Base-by-base conservation (phyloP, 2,113 vertebrate species). In the Poeciliopsis prolifica region DNA sequence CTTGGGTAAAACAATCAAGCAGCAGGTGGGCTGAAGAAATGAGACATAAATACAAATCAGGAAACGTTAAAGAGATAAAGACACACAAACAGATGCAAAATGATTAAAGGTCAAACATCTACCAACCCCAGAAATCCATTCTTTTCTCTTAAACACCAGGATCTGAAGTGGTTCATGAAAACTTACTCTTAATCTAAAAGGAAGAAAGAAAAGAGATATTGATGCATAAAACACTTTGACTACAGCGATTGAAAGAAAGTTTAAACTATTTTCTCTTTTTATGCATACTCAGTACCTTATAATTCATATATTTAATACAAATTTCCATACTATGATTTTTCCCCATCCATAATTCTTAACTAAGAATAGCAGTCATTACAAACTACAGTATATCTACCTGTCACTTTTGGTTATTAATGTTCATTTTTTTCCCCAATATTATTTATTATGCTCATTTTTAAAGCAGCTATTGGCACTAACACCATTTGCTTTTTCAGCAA, bases 1-100 rank as follows among this genome's bases (percentile, higher is more conserved):
- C 30, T 29, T n/a, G n/a, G 77, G 64, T 19, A 28, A 10, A 42
- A 78, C 14, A 73, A 75, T 77, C 65, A 78, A 78, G 84, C 15
- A 81, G 76, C 40, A 78, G 68, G 72, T 69, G 73, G 65, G 65
- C 30, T 28, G 60, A 61, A 70, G 48, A 74, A 11, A 64, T 67
- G 66, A 15, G 33, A 33, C 22, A 54, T 8, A 19, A 62, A 75
- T 1, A 4, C 33, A n/a, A 54, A 70, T 40, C n/a, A 37, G 28
- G 62, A 54, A 54, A 37, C 42, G 26, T 69, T 17, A 60, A 72
- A 64, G 51, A 64, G 12, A 68, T 54, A 70, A 30, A 62, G 24
- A 40, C 14, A 22, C 24, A 40, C 13, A 40, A 66, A 65, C 22
- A 58, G 7, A n/a, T 54, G 33, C 51, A 22, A 0, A 61, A n/a